A percentile compares a stretch with the other conserved stretches of the same genome.
Conservation (phyloP, 2,888 invertebrate genomes). For the Drosophila gaucha region DNA sequence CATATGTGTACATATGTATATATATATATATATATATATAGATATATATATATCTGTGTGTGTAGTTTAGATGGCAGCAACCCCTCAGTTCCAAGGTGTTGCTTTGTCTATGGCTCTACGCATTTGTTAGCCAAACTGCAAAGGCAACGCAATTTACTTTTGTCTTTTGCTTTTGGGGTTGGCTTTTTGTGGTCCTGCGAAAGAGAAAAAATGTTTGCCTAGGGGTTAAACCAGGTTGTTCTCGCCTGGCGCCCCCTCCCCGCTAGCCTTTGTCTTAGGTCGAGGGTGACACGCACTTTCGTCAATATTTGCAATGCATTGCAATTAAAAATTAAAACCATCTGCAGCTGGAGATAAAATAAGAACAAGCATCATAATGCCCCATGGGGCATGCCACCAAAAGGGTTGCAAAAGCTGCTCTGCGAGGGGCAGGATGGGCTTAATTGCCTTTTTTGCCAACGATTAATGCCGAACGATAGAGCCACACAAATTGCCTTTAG, state of each 20-base stretch:
- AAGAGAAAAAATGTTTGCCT: conserved; percentile 22
- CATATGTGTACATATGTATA: conserved; percentile 10
- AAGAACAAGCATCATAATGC: conserved; percentile 35
- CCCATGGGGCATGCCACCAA: too few relatives aligned
- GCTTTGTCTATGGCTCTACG: conserved; percentile 70
- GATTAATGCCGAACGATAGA: conserved; percentile 43
- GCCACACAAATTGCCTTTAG: conserved; percentile 37
- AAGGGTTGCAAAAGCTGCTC: conserved; percentile 14
- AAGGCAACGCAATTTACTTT: conserved; percentile 75
- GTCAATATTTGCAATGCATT: conserved; percentile 66
- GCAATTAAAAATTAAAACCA: conserved; percentile 64
- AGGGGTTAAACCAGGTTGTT: conserved; percentile 22
- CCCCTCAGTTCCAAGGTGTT: conserved; percentile 68
- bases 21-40: neutral
- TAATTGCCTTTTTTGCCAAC: conserved; percentile 55
- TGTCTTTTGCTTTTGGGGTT: conserved; percentile 63
- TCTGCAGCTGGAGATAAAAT: conserved; percentile 11
- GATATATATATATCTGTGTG: conserved; percentile 20
- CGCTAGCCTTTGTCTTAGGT: conserved; percentile 36
- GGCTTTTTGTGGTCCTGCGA: conserved; percentile 52
- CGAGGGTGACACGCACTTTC: conserved; percentile 57
- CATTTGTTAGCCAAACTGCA: conserved; percentile 40
- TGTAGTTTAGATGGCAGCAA: conserved; percentile 29
- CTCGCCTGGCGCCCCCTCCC: neutral
- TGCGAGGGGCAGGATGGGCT: conserved; percentile 9